phyloP scores from a whole-genome alignment of 2,797 vertebrate species.

The Danio jaintianensis region DNA sequence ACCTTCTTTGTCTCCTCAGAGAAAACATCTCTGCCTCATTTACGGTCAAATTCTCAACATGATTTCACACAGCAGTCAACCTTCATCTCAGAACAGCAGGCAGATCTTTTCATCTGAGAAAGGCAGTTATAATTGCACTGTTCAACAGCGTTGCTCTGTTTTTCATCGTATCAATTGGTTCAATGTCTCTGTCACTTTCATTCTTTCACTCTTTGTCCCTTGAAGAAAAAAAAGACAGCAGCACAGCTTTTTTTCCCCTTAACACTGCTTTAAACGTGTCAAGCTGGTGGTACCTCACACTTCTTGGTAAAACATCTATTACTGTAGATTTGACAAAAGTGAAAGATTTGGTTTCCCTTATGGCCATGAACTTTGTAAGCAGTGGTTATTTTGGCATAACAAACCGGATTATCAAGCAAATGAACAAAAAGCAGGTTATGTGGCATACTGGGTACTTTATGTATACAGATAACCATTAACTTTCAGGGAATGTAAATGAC shows the following conservation, averaged over 20 bases:
- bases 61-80: not conserved
- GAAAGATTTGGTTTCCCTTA: not conserved
- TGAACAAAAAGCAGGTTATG: too few relatives aligned
- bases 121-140: not conserved
- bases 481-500: too few relatives aligned
- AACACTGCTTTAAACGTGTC: not conserved
- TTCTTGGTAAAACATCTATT: not conserved
- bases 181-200: not conserved
- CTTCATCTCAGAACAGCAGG: not conserved
- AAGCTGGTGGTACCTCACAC: not conserved
- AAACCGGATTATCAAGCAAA: too few relatives aligned
- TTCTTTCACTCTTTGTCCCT: not conserved
- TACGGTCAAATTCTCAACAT: not conserved
- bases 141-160: not conserved
- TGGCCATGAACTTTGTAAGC: not conserved
- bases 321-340: not conserved
- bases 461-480: too few relatives aligned
- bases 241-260: not conserved
- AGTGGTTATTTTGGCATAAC: not conserved
- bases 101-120: not conserved
- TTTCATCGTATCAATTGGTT: not conserved
- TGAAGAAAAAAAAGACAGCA: not conserved
- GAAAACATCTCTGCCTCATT: not conserved
- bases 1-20: not conserved
- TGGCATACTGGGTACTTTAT: too few relatives aligned